Evolutionary conservation across 2,888 invertebrate genomes (phyloP).

Genomic region (Creontiades dilutus): DNA sequence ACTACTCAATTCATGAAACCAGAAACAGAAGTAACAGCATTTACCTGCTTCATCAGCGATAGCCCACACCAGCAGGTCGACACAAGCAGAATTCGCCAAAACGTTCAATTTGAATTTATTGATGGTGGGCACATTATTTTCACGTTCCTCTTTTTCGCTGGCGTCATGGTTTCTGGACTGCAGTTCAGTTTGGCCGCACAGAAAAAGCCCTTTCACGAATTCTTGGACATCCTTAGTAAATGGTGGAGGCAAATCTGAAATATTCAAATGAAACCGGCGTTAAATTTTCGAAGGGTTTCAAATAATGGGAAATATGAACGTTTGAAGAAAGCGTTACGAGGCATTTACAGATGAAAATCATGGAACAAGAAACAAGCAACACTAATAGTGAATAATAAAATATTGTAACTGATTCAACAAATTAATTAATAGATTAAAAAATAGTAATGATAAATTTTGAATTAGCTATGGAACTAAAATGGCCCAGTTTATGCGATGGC

Average conservation of each 20-base stretch:
- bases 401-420: too few relatives aligned
- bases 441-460: too few relatives aligned
- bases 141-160: conserved; percentile 89
- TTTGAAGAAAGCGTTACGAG: too few relatives aligned
- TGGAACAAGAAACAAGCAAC: too few relatives aligned
- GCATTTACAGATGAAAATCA: too few relatives aligned
- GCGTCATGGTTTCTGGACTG: conserved; percentile 92
- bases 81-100: conserved; percentile 97
- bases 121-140: conserved; percentile 88
- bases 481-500: too few relatives aligned
- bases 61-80: conserved; percentile 98
- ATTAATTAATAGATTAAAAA: too few relatives aligned
- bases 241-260: conserved; percentile 87
- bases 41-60: conserved; percentile 97
- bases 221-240: conserved; percentile 96
- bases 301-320: too few relatives aligned
- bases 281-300: too few relatives aligned
- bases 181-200: conserved; percentile 95
- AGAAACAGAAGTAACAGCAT: not conserved
- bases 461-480: too few relatives aligned
- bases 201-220: conserved; percentile 92
- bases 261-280: conserved; percentile 46
- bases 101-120: conserved; percentile 97
- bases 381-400: too few relatives aligned
- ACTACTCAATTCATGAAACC: too few relatives aligned